phyloP scores from a whole-genome alignment of 2,888 invertebrate genomes.

The Dolichopus griseipennis region DNA sequence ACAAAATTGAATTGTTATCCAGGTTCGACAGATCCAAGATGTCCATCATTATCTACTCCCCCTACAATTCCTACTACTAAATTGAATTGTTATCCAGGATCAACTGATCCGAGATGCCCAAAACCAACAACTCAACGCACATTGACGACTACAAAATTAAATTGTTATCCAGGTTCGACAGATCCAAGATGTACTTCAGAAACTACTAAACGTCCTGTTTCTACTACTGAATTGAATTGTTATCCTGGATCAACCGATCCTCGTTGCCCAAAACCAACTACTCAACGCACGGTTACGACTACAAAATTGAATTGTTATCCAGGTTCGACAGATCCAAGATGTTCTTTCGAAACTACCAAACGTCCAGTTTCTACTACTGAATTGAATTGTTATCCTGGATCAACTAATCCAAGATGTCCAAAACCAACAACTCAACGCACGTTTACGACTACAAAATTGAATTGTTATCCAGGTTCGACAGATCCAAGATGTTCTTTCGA shows the following conservation, averaged over 20 bases:
- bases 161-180: conserved; percentile 22
- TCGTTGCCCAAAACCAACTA: conserved; percentile 31
- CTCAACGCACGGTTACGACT: neutral
- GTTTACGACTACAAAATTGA: conserved; percentile 29
- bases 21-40: conserved; percentile 27
- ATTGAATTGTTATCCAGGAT: conserved; percentile 30
- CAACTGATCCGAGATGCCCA: conserved; percentile 32
- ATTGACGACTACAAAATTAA: conserved; percentile 29
- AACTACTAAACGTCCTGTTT: conserved; percentile 25
- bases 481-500: conserved; percentile 21
- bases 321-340: conserved; percentile 28
- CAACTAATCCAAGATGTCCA: conserved; percentile 32
- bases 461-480: conserved; percentile 22
- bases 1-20: conserved; percentile 27
- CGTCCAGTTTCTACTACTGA: conserved; percentile 23
- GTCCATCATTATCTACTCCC: conserved; percentile 20
- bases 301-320: conserved; percentile 24
- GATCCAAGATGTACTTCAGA: conserved; percentile 21
- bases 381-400: conserved; percentile 30
- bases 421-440: conserved; percentile 23
- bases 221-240: conserved; percentile 28
- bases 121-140: conserved; percentile 23
- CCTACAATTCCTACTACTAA: conserved; percentile 19
- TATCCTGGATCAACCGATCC: conserved; percentile 40
- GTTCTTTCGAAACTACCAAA: conserved; percentile 26